Percentiles rank a stretch among this genome's conserved stretches.
Evolutionary conservation across 2,797 vertebrate species (phyloP).

Genomic region (Champsocephalus gunnari): DNA sequence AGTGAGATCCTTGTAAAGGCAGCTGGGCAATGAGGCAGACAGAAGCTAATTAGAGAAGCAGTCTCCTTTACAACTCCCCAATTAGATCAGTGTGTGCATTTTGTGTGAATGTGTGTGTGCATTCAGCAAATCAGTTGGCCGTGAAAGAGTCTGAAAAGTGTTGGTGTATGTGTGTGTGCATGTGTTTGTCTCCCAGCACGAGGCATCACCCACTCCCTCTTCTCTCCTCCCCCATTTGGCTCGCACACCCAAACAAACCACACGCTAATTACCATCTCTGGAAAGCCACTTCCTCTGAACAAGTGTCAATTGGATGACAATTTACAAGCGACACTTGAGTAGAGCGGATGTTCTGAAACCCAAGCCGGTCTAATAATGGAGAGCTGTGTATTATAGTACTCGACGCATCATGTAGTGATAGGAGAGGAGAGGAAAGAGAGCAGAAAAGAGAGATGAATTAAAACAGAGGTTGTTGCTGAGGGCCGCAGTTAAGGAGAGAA

Average conservation of each 20-base stretch:
- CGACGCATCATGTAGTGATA: constrained; percentile 27
- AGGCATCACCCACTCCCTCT: constrained; percentile 33
- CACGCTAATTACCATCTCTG: constrained; percentile 72
- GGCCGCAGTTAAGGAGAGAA: not conserved
- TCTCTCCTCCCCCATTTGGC: constrained; percentile 56
- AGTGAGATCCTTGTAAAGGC: constrained; percentile 79
- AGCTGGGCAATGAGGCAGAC: constrained; percentile 85
- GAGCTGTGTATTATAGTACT: constrained; percentile 53
- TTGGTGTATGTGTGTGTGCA: constrained; percentile 27
- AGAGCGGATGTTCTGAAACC: constrained; percentile 46
- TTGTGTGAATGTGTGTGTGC: constrained; percentile 34
- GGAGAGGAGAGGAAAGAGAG: not conserved
- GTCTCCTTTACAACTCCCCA: constrained; percentile 84
- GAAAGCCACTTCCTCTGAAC: constrained; percentile 74
- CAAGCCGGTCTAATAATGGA: constrained; percentile 47
- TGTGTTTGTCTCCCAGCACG: constrained; percentile 52
- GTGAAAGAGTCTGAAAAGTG: constrained; percentile 64
- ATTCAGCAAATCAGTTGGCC: constrained; percentile 66
- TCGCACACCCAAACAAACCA: constrained; percentile 67
- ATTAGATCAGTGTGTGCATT: constrained; percentile 79
- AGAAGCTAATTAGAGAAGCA: constrained; percentile 87
- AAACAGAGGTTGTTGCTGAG: constrained; percentile 6
- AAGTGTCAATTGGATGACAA: constrained; percentile 81
- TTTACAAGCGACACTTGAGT: constrained; percentile 71
- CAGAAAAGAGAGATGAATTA: not conserved